Evolutionary conservation across 1,140 invertebrate genomes (phyloP), one percentile per base, ranked within the genome.

Genomic region (Lutraria rhynchaena): DNA sequence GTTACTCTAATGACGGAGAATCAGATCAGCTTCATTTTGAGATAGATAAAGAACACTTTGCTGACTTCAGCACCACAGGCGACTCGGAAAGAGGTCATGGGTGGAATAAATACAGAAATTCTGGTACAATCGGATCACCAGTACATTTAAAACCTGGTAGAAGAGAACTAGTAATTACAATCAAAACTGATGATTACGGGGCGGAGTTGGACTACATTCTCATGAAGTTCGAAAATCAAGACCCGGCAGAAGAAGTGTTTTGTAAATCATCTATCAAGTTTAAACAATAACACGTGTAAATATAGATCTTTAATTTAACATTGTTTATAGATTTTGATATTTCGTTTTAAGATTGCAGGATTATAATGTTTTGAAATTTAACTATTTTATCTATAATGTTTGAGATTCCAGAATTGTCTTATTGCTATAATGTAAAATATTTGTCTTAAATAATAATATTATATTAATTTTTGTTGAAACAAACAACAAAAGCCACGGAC

Each of bases 1-100:
- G 3, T 17, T 65, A 65, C 44, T 65, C 73, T 9, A 76, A 76
- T 58, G 73, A 76, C 57, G 73, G 73, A 13, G 29, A 22, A 4
- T 60, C 57, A 27, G 73, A 76, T 44, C 11, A 24, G 15, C 19
- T 76, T 3, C 9, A n/a, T 0, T 19, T 76, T 15, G 1, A 49
- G 1, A 19, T 76, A 13, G 73, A 76, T 24, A 41, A n/a, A 2
- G 31, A 27, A 0, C 0, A 4, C 57, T 22, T 61, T 2, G 73
- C 55, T 15, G 1, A 33, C 2, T 41, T 49, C 15, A 27, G 19
- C 13, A 76, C 73, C 27, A 27, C 24, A 5, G 58, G 37, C 33
- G 11, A 27, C 15, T 74, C 24, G 13, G 31, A 41, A 29, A 13
- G 33, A 7, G 73, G 73, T 3, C 0, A 46, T 13, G 73, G 44